These are phyloP conservation scores for Cariama cristata DNA, from an alignment of 2,113 vertebrate genomes.

Conservation along the genomic window DNA sequence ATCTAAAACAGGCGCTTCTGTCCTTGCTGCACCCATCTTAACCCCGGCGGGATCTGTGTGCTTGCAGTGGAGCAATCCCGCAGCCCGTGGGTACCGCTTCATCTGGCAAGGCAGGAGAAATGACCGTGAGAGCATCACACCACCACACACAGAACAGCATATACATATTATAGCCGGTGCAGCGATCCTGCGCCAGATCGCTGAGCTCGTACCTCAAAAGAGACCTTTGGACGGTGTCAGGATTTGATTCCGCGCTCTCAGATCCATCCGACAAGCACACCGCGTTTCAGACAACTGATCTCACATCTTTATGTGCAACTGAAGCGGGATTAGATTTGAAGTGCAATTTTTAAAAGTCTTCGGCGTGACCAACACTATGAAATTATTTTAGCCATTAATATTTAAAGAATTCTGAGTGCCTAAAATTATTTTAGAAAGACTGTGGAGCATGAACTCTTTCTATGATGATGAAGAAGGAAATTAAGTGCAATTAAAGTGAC, in stretches of 20 bases:
- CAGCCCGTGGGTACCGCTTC: background rate
- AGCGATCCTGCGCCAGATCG: fast-evolving
- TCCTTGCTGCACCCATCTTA: background rate
- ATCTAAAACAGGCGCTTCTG: fast-evolving
- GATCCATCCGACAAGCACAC: fast-evolving
- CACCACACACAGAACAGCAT: fast-evolving
- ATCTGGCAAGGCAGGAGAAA: background rate
- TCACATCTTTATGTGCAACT: fast-evolving
- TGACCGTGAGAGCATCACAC: fast-evolving
- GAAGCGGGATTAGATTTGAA: background rate
- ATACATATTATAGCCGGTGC: fast-evolving
- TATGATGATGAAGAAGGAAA: background rate
- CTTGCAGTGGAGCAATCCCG: background rate
- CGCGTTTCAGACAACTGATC: fast-evolving
- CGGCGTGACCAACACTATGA: fast-evolving
- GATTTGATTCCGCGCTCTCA: fast-evolving
- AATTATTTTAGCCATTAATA: background rate
- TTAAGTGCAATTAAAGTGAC: background rate
- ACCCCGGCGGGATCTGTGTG: fast-evolving
- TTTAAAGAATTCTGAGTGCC: background rate
- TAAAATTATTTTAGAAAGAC: background rate
- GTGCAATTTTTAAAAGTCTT: background rate
- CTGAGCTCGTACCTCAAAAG: too few relatives aligned
- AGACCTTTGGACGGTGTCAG: fast-evolving
- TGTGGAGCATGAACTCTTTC: background rate